phyloP scores from a whole-genome alignment of 2,797 vertebrate species.

The Peromyscus eremicus region DNA sequence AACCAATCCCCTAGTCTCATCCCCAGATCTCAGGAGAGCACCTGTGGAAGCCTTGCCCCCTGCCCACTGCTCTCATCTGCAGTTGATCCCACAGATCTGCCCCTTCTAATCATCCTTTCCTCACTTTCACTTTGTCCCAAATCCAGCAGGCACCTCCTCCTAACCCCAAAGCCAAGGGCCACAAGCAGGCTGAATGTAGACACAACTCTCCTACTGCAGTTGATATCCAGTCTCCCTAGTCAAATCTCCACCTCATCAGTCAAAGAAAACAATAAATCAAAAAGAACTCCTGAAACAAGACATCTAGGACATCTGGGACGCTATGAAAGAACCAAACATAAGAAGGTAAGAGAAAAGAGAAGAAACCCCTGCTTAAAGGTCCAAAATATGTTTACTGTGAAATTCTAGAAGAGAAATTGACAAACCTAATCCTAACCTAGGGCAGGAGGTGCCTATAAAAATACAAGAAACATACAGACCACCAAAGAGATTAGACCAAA shows the following conservation, averaged over 20 bases:
- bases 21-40: no score
- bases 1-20: neutral
- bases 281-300: neutral
- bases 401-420: neutral
- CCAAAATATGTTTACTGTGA: neutral
- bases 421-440: neutral
- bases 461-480: neutral
- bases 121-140: neutral
- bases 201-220: no score
- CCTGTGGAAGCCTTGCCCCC: rapidly evolving
- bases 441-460: no score
- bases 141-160: neutral
- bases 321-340: neutral
- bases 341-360: neutral
- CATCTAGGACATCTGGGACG: neutral
- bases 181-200: neutral
- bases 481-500: neutral
- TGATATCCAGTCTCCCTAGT: neutral
- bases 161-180: neutral
- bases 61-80: no score
- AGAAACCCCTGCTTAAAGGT: neutral
- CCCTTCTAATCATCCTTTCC: neutral
- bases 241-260: neutral
- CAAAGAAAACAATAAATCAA: neutral
- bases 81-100: no score